phyloP scores from a whole-genome alignment of 1,140 invertebrate genomes.

The Nasonia vitripennis region DNA sequence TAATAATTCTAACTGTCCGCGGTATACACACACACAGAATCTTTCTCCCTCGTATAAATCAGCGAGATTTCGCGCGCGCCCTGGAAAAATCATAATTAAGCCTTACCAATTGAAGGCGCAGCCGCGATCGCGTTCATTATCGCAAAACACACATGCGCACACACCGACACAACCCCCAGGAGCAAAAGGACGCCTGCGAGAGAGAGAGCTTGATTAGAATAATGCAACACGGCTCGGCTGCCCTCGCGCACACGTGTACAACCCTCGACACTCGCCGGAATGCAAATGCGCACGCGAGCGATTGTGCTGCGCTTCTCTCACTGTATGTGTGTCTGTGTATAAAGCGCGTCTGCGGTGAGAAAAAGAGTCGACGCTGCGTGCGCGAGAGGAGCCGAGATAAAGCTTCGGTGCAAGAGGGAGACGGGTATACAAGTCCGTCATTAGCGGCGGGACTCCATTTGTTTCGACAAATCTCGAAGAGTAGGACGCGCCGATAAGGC shows the following conservation, averaged over 20 bases:
- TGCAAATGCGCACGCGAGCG: slow-evolving; percentile 62
- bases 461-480: slow-evolving; percentile 37
- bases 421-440: slow-evolving; percentile 28
- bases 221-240: slow-evolving; percentile 34
- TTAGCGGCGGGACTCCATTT: slow-evolving; percentile 25
- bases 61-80: slow-evolving; percentile 52
- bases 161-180: slow-evolving; percentile 53
- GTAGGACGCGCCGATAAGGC: not conserved
- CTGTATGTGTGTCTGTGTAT: not conserved
- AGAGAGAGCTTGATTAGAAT: slow-evolving; percentile 68
- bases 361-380: not conserved
- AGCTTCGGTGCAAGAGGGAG: not conserved
- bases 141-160: slow-evolving; percentile 57
- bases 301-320: not conserved
- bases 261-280: slow-evolving; percentile 54
- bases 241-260: not conserved
- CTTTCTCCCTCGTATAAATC: slow-evolving; percentile 10
- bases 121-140: slow-evolving; percentile 66
- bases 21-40: not conserved
- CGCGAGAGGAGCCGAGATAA: not conserved
- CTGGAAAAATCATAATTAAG: not conserved
- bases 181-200: not conserved
- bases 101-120: not conserved
- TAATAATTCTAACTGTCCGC: not conserved
- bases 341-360: not conserved